Percentiles rank a stretch among this genome's conserved stretches.
Conservation (phyloP, 1,140 invertebrate species). For the Drosophila seguyi region DNA sequence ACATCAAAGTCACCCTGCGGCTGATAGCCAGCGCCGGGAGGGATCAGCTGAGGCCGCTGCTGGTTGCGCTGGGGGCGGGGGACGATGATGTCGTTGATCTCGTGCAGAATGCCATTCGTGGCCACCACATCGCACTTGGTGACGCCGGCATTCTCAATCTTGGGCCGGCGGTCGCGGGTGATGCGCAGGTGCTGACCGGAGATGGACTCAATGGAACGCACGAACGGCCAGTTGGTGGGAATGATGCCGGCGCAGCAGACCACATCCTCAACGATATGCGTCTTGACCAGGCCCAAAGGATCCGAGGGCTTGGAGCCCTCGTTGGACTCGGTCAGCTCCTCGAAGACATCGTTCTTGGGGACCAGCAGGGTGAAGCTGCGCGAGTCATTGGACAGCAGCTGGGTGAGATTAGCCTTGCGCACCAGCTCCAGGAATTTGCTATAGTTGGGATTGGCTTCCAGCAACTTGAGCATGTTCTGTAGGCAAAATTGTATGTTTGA, state of each 20-base stretch:
- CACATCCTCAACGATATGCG: slow-evolving; percentile 85
- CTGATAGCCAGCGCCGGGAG: slow-evolving; percentile 50
- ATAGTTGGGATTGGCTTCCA: slow-evolving; percentile 81
- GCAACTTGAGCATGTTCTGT: slow-evolving; percentile 70
- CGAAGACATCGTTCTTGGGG: slow-evolving; percentile 89
- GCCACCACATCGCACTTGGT: slow-evolving; percentile 87
- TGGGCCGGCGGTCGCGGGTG: slow-evolving; percentile 86
- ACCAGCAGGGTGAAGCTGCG: slow-evolving; percentile 87
- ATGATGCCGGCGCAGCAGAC: slow-evolving; percentile 88
- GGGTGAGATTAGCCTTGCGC: slow-evolving; percentile 76
- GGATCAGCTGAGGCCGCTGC: slow-evolving; percentile 56
- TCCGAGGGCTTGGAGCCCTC: slow-evolving; percentile 53
- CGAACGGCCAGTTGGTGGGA: slow-evolving; percentile 86
- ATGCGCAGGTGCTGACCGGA: slow-evolving; percentile 85
- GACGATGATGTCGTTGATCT: slow-evolving; percentile 86
- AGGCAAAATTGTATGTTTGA: background rate
- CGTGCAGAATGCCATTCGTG: slow-evolving; percentile 88
- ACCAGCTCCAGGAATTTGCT: slow-evolving; percentile 81
- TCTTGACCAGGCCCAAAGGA: slow-evolving; percentile 72
- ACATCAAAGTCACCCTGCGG: slow-evolving; percentile 75
- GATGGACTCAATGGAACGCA: slow-evolving; percentile 86
- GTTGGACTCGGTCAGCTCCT: slow-evolving; percentile 81
- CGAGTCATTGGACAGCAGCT: slow-evolving; percentile 67
- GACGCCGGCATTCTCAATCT: slow-evolving; percentile 86
- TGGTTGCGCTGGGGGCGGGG: slow-evolving; percentile 66